Base-by-base conservation (phyloP, 2,113 vertebrate genomes). In the Pampusana beccarii region DNA sequence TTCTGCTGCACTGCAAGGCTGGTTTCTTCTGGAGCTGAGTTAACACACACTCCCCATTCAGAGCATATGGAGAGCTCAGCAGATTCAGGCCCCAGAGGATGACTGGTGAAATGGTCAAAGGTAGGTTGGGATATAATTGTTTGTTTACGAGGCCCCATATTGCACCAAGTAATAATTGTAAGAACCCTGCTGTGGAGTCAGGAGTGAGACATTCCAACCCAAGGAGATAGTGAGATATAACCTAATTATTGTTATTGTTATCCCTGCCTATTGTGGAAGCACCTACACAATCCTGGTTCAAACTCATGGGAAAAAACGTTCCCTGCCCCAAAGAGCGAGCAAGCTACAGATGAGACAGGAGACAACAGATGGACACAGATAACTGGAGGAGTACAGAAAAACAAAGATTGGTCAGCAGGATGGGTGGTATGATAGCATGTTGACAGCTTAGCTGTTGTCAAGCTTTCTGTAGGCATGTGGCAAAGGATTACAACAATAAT, bases 281-380 rank as follows among this genome's bases (percentile, higher is more conserved):
- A 93, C 92, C 90, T 92, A 86, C 82, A 60, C 83, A 75, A 34
- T 97, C 10, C 40, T 90, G 25, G 16, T 86, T 88, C 66, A 78
- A 83, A 86, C 3, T 9, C 10, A 70, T 38, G 64, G 65, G 51
- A 88, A 83, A 88, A 96, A 88, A 74, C 78, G 69, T 88, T 88
- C 90, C 69, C 86, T 96, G 90, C 86, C 90, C 95, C 92, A 61
- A 93, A 86, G 83, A 95, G 65, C 65, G 66, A 74, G 69, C 48
- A 88, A 70, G 60, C 31, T 88, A 61, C 72, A 51, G 66, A 92
- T 94, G 90, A 92, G 83, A 88, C 7, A 72, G 66, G 58, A 97
- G 95, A 94, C 82, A 75, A 94, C 95, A 97, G 95, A 97, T 96
- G 96, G 95, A 97, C 95, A 96, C 53, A 86, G 44, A 89, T 81